Evolutionary conservation across 2,888 invertebrate species (phyloP).

Genomic region (Macrophya alboannulata): DNA sequence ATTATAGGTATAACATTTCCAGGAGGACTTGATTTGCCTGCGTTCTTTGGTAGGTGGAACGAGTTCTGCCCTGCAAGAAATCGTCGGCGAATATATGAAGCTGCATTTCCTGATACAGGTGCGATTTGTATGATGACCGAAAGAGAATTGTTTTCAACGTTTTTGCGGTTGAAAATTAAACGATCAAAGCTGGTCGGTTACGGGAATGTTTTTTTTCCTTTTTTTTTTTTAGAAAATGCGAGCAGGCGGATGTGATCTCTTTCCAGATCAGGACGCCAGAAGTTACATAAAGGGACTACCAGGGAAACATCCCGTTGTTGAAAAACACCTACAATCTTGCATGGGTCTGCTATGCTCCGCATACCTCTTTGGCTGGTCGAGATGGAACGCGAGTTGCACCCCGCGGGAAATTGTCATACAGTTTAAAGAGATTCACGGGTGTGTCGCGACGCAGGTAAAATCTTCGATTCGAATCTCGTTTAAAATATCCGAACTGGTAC

Average conservation of each 20-base stretch:
- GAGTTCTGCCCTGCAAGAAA: constrained; percentile 83
- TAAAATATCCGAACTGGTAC: background rate
- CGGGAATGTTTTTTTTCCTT: background rate
- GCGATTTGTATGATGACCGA: constrained; percentile 61
- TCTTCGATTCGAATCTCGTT: background rate
- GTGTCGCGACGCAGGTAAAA: constrained; percentile 81
- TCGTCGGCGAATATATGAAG: constrained; percentile 84
- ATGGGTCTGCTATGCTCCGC: constrained; percentile 88
- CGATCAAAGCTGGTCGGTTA: background rate
- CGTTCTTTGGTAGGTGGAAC: constrained; percentile 80
- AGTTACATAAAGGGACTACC: constrained; percentile 85
- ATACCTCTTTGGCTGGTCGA: constrained; percentile 92
- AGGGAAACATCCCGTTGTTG: constrained; percentile 86
- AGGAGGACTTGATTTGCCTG: constrained; percentile 79
- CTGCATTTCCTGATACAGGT: constrained; percentile 85
- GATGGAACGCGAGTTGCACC: constrained; percentile 85
- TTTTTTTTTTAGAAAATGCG: constrained; percentile 76
- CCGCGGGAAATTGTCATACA: constrained; percentile 84
- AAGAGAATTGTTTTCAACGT: background rate
- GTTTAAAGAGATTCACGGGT: constrained; percentile 84
- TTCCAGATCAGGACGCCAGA: constrained; percentile 90
- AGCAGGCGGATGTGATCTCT: constrained; percentile 90
- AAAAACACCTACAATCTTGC: constrained; percentile 89
- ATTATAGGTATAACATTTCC: constrained; percentile 47
- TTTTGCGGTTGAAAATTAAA: background rate